Percentiles rank a stretch among this genome's conserved stretches.
Conservation (phyloP, 2,113 vertebrate species). For the Dendropsophus ebraccatus region DNA sequence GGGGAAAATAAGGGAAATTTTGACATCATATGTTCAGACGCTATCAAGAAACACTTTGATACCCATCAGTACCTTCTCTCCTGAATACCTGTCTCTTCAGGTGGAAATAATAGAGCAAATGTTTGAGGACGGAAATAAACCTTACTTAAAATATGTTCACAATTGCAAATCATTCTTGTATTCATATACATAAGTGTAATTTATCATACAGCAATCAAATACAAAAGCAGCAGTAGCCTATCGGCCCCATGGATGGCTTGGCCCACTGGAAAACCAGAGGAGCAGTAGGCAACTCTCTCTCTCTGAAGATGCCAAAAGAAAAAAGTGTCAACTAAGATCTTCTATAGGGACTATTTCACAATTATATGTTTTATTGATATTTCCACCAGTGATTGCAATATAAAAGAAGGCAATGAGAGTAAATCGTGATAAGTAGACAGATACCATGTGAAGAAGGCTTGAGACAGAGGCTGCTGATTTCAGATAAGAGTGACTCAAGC, state of each 20-base stretch:
- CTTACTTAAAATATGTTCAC: not conserved
- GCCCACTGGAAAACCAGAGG: not conserved
- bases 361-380: not conserved
- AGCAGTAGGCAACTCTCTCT: not conserved
- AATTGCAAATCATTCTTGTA: too few species aligned
- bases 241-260: not conserved
- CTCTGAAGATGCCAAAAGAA: not conserved
- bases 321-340: not conserved
- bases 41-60: constrained; percentile 45
- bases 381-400: not conserved
- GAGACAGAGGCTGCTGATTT: too few species aligned
- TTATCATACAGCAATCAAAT: not conserved
- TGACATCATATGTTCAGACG: constrained; percentile 25
- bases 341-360: not conserved
- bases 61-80: constrained; percentile 24
- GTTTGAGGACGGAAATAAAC: not conserved
- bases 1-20: constrained; percentile 46
- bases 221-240: not conserved
- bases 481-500: too few species aligned
- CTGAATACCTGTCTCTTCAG: not conserved
- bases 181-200: not conserved
- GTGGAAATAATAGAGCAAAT: not conserved
- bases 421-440: not conserved
- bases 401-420: not conserved
- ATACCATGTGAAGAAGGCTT: not conserved